Percentiles rank a stretch among this genome's conserved stretches.
Conservation (phyloP, 2,888 invertebrate genomes). For the Scaptodrosophila latifasciaeformis region DNA sequence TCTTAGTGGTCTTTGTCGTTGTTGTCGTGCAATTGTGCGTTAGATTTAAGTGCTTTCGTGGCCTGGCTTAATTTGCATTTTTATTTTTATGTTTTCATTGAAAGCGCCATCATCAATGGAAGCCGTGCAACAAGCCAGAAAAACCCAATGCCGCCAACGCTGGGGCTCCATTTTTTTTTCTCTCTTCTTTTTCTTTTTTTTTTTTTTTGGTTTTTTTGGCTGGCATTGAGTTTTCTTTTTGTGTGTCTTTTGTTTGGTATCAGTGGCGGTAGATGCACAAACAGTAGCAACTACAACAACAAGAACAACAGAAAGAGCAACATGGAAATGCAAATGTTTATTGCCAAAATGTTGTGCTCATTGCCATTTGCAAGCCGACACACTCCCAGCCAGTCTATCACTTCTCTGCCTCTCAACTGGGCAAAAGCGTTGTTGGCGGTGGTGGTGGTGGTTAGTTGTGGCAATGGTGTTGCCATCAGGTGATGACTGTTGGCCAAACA, state of each 20-base stretch:
- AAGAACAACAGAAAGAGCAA: slow-evolving; percentile 20
- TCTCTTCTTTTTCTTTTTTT: slow-evolving; percentile 48
- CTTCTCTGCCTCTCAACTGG: no score
- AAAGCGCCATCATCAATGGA: slow-evolving; percentile 70
- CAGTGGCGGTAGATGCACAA: slow-evolving; percentile 71
- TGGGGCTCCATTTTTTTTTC: slow-evolving; percentile 25
- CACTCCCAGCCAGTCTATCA: not conserved
- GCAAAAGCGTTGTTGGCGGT: not conserved
- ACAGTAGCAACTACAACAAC: slow-evolving; percentile 28
- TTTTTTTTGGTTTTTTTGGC: slow-evolving; percentile 36
- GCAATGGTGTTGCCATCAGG: slow-evolving; percentile 31
- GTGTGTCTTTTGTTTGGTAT: slow-evolving; percentile 42
- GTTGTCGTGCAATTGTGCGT: slow-evolving; percentile 66
- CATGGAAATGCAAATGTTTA: slow-evolving; percentile 63
- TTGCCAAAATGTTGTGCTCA: slow-evolving; percentile 44
- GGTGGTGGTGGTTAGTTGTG: not conserved
- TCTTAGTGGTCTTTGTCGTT: slow-evolving; percentile 26
- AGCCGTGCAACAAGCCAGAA: not conserved
- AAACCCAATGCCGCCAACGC: slow-evolving; percentile 33
- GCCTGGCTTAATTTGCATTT: slow-evolving; percentile 71
- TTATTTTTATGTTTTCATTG: slow-evolving; percentile 74
- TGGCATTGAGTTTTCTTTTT: not conserved
- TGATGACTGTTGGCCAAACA: slow-evolving; percentile 52
- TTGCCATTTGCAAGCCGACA: not conserved
- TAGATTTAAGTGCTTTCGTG: slow-evolving; percentile 68